Conservation (phyloP, 1,140 invertebrate species). For the Drosophila mauritiana region DNA sequence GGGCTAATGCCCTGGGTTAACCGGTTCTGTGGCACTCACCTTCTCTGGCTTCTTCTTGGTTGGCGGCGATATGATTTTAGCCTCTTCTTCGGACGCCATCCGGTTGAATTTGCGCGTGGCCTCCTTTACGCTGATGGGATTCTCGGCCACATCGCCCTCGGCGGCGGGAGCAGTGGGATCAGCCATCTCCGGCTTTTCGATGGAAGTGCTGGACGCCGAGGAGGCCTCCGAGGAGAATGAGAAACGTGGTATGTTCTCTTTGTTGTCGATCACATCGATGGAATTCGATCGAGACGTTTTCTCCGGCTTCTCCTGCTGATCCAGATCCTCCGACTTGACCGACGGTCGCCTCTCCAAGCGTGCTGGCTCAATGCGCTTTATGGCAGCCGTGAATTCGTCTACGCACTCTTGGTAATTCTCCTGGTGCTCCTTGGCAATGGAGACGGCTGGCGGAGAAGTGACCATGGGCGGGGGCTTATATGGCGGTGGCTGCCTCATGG, state of each 20-base stretch:
- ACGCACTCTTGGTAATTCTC: conserved; percentile 78
- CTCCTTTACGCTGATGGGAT: conserved; percentile 94
- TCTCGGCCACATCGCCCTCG: conserved; percentile 70
- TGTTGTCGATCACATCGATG: conserved; percentile 64
- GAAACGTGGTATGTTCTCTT: conserved; percentile 79
- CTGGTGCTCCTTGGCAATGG: conserved; percentile 51
- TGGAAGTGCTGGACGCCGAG: conserved; percentile 57
- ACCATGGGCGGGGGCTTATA: conserved; percentile 89
- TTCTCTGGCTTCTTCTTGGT: conserved; percentile 88
- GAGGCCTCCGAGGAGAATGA: conserved; percentile 78
- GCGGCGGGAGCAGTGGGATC: conserved; percentile 18
- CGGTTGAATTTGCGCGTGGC: conserved; percentile 96
- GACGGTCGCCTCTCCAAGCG: conserved; percentile 43
- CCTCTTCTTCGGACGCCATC: conserved; percentile 92
- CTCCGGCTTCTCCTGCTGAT: conserved; percentile 27
- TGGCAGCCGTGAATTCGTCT: conserved; percentile 69
- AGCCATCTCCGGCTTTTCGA: conserved; percentile 36
- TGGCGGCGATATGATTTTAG: conserved; percentile 86
- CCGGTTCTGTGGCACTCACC: conserved; percentile 81
- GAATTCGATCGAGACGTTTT: conserved; percentile 55
- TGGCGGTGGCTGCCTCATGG: conserved; percentile 85
- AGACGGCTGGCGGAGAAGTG: conserved; percentile 21
- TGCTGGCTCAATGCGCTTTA: conserved; percentile 58
- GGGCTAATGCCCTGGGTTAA: conserved; percentile 27
- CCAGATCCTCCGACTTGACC: neutral